Evolutionary conservation across 2,797 vertebrate genomes (phyloP).

Genomic region (Geotrypetes seraphini): DNA sequence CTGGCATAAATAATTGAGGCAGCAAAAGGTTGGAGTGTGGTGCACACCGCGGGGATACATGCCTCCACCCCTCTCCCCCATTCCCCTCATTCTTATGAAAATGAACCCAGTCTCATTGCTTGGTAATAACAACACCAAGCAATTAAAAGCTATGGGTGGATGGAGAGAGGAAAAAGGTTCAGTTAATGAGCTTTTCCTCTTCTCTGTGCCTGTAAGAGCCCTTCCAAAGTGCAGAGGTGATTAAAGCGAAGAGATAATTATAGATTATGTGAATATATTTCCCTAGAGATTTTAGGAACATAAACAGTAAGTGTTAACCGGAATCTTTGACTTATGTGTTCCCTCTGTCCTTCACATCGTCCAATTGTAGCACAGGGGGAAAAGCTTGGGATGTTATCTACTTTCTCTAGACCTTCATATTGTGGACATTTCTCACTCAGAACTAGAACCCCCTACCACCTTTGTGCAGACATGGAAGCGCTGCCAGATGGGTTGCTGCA

Average conservation of each 20-base stretch:
- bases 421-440: too few relatives aligned
- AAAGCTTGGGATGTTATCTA: too few relatives aligned
- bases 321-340: slow-evolving; percentile 33
- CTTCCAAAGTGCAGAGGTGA: slow-evolving; percentile 73
- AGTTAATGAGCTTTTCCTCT: slow-evolving; percentile 92
- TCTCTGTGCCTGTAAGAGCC: slow-evolving; percentile 64
- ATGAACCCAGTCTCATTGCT: slow-evolving; percentile 69
- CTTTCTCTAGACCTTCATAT: too few relatives aligned
- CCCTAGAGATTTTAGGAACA: slow-evolving; percentile 38
- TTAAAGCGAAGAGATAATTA: slow-evolving; percentile 89
- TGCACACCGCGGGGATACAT: slow-evolving; percentile 52
- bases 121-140: slow-evolving; percentile 86
- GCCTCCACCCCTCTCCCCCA: slow-evolving; percentile 44
- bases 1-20: slow-evolving; percentile 76
- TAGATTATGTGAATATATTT: slow-evolving; percentile 73
- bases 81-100: slow-evolving; percentile 66
- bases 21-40: slow-evolving; percentile 62
- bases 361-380: slow-evolving; percentile 20
- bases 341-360: slow-evolving; percentile 16
- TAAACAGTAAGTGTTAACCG: slow-evolving; percentile 44
- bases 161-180: slow-evolving; percentile 81
- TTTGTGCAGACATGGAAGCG: too few relatives aligned
- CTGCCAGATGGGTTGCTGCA: too few relatives aligned
- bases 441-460: too few relatives aligned
- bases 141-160: slow-evolving; percentile 82